These are phyloP conservation scores for Grus americana DNA, from an alignment of 2,113 vertebrate species.

Conservation along the genomic window DNA sequence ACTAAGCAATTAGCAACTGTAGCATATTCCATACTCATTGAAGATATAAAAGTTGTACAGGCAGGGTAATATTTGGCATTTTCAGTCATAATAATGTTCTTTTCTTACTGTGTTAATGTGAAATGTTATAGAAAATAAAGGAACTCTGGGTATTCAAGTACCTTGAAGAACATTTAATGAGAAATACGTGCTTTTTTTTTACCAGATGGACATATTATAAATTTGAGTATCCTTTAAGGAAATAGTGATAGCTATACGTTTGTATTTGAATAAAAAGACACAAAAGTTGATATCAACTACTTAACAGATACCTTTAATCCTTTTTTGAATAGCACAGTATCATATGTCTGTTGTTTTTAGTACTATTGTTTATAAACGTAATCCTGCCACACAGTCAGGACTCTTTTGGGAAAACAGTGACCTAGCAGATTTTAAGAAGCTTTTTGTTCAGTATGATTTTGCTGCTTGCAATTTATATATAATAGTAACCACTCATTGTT, in stretches of 20 bases:
- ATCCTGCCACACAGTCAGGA: not conserved
- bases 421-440: not conserved
- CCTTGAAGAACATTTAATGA: not conserved
- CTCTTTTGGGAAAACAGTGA: not conserved
- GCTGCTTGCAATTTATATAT: not conserved
- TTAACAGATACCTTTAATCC: not conserved
- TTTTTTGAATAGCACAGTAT: not conserved
- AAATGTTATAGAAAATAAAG: not conserved
- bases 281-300: not conserved
- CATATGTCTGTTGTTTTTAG: not conserved
- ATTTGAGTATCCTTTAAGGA: not conserved
- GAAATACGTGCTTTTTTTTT: not conserved
- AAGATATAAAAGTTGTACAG: not conserved
- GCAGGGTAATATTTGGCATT: not conserved
- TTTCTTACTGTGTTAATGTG: not conserved
- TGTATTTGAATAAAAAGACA: not conserved
- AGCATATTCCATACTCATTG: not conserved
- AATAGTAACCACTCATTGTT: not conserved
- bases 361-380: not conserved
- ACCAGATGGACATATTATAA: not conserved
- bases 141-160: not conserved
- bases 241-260: not conserved
- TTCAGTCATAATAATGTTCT: not conserved
- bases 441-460: not conserved
- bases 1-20: not conserved